Percentiles rank a stretch among this genome's conserved stretches.
These are phyloP conservation scores for Lithobates sylvaticus DNA, from an alignment of 2,797 vertebrate genomes.

Conservation along the genomic window DNA sequence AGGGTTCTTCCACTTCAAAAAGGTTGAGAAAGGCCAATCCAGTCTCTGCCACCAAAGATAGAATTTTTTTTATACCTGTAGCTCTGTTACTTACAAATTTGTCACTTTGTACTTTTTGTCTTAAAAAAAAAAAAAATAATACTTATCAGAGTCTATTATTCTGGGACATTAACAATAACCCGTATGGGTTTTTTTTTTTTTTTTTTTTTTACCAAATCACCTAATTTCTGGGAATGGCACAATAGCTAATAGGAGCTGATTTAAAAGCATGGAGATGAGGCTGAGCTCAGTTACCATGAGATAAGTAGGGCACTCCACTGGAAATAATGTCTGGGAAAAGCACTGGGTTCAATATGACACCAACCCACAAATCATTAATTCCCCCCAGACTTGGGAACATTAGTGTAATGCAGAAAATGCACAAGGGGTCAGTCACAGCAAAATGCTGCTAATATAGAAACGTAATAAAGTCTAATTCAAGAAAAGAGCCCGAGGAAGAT, in stretches of 20 bases:
- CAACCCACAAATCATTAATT: slow-evolving; percentile 63
- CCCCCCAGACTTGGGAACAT: slow-evolving; percentile 56
- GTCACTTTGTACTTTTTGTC: not conserved
- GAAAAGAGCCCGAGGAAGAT: slow-evolving; percentile 63
- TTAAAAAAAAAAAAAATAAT: slow-evolving; percentile 7
- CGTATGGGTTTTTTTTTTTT: not conserved
- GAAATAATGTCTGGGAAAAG: slow-evolving; percentile 56
- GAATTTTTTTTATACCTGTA: not conserved
- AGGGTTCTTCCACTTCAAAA: too few species aligned
- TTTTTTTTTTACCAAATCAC: slow-evolving; percentile 20
- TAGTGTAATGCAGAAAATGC: slow-evolving; percentile 62
- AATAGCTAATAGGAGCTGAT: slow-evolving; percentile 41
- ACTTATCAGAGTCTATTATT: not conserved
- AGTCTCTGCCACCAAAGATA: too few species aligned
- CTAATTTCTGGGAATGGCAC: slow-evolving; percentile 35
- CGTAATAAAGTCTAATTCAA: slow-evolving; percentile 62
- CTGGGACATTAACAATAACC: slow-evolving; percentile 5
- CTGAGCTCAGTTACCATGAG: slow-evolving; percentile 19
- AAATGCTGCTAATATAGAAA: slow-evolving; percentile 61
- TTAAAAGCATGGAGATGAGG: slow-evolving; percentile 31
- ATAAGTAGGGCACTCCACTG: slow-evolving; percentile 54
- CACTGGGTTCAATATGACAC: slow-evolving; percentile 57
- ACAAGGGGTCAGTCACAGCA: slow-evolving; percentile 58
- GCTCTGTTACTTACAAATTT: not conserved
- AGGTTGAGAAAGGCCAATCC: too few species aligned